Evolutionary conservation across 2,888 invertebrate genomes (phyloP).

Genomic region (Platynereis dumerilii): DNA sequence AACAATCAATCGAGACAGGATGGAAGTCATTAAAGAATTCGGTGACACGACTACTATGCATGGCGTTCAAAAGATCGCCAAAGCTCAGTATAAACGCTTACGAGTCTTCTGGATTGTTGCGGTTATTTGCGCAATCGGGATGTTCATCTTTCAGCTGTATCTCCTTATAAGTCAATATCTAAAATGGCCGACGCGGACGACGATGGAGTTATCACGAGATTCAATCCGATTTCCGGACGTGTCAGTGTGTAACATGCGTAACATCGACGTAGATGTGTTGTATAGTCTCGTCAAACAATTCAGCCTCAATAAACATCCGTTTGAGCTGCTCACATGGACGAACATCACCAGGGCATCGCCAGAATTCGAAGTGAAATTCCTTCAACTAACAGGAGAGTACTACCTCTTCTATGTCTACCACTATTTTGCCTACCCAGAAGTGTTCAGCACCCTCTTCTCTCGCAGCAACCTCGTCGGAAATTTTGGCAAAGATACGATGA

Average conservation of each 20-base stretch:
- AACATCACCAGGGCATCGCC: background rate
- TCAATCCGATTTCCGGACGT: background rate
- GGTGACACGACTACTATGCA: conserved; percentile 1
- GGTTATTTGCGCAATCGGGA: background rate
- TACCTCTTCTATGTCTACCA: background rate
- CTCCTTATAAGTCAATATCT: background rate
- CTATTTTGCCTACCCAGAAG: background rate
- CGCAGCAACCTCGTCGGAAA: background rate
- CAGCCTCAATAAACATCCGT: background rate
- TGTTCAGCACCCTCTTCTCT: conserved; percentile 3
- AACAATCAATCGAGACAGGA: too few species aligned
- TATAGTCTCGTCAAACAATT: background rate
- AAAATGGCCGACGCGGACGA: background rate
- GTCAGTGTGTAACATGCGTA: conserved; percentile 3
- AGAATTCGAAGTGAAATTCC: background rate
- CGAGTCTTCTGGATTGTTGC: background rate
- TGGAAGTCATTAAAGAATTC: background rate
- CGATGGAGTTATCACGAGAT: background rate
- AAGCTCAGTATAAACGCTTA: background rate
- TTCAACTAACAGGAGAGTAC: background rate
- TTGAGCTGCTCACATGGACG: background rate
- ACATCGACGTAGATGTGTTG: background rate
- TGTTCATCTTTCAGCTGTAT: background rate
- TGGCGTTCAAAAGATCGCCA: background rate
- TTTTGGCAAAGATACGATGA: background rate